Evolutionary conservation across 1,140 invertebrate species (phyloP), one percentile per base, ranked within the genome.

Genomic region (Chrysoperla carnea): DNA sequence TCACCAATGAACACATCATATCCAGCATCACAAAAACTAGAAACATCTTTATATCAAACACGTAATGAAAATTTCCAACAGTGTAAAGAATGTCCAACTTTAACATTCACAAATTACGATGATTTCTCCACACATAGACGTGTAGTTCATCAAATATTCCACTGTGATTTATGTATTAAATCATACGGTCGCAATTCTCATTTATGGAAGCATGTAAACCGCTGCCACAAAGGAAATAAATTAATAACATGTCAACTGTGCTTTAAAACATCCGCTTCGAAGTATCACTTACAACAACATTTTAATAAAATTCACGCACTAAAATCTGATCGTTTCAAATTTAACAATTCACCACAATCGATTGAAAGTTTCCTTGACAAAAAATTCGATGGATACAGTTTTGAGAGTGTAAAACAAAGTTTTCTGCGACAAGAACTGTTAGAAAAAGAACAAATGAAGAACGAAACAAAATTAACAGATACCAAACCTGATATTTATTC

Each of bases 121-220:
- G 67, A 68, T 29, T 60, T 75, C 8, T 66, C 65, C 38, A 62
- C 66, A 42, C 73, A 76, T 51, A 55, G 70, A n/a, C 55, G 67
- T 41, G 58, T 60, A 12, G 51, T 59, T 28, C 73, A 76, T 47
- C 61, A 61, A 14, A 62, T 73, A 4, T 72, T 72, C 43, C 72
- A 73, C 2, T 76, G 73, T 46, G 73, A 76, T 54, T 51, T 76
- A 1, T 76, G 73, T 49, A 69, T 68, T 44, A 76, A 76, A 47
- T 73, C 66, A 43, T 76, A 76, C 37, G 72, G 71, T 0, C 52
- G 72, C 6, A 73, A 70, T 1, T 73, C 72, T 4, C 72, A 75
- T 48, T 48, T 76, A 6, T 75, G 73, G 72, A 76, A 76, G 47
- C 73, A 76, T 44, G 73, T 75, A 0, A 74, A 73, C 48, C 56